Base-by-base conservation (phyloP, 2,113 vertebrate species). In the Piliocolobus tephrosceles region DNA sequence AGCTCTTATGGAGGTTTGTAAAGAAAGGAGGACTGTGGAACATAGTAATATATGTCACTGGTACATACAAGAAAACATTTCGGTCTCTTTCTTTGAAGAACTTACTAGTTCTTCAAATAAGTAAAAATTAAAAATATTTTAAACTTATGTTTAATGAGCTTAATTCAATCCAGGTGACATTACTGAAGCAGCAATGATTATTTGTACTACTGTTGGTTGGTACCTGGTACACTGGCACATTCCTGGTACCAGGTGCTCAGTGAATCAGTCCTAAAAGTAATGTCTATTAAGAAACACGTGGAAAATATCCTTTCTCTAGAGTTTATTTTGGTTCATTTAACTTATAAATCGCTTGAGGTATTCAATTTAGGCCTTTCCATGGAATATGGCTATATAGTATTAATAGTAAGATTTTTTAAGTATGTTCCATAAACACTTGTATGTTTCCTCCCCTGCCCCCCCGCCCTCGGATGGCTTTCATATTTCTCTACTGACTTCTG, bases 291-390 rank as follows among this genome's bases (percentile, higher is more conserved):
- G 23, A 61, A 79, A 64, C 11, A 40, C 22, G 40, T 76, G 55
- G 52, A 91, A 92, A 95, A 50, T 23, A 40, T 18, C 38, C 38
- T 57, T 80, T 52, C 58, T 70, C 40, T 64, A 50, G 35, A 4
- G 35, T n/a, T 86, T 68, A 66, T 55, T 82, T 20, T 79, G 17
- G 22, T 93, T 94, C 89, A 43, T 76, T 92, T 96, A 70, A 89
- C 43, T 38, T 58, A 75, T 32, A 83, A 78, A 90, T n/a, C 66
- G 25, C n/a, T 38, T 88, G 50, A 3, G 7, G 11, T 86, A 50
- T 76, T 89, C 73, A 91, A 13, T 32, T 57, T n/a, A 35, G 20
- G 14, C 9, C 32, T 96, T 79, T 79, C 68, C 18, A 14, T 16
- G 18, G 22, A 57, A 58, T 38, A 47, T 52, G 32, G 40, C 40